Evolutionary conservation across 2,888 invertebrate genomes (phyloP).

Genomic region (Drosophila mercatorum): DNA sequence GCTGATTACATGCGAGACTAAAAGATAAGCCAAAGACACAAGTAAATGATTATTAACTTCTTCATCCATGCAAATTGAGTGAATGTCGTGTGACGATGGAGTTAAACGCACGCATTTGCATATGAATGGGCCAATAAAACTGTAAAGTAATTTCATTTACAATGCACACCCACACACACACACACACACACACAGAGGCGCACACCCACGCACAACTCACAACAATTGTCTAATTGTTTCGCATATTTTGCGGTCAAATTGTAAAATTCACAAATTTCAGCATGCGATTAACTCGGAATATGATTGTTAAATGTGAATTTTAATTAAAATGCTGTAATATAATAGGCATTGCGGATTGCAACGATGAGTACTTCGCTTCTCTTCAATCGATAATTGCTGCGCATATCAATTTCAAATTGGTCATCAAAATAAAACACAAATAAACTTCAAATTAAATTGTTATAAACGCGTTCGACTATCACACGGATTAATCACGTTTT

Average conservation of each 20-base stretch:
- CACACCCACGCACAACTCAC: neutral
- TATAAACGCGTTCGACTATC: slow-evolving; percentile 14
- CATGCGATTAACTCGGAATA: slow-evolving; percentile 22
- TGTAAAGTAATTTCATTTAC: slow-evolving; percentile 61
- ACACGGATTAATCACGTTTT: slow-evolving; percentile 26
- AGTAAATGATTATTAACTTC: slow-evolving; percentile 34
- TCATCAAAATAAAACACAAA: slow-evolving; percentile 11
- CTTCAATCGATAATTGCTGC: slow-evolving; percentile 11
- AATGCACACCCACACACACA: slow-evolving; percentile 9
- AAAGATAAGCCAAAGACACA: slow-evolving; percentile 38
- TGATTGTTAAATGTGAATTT: slow-evolving; percentile 2
- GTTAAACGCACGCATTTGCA: slow-evolving; percentile 17
- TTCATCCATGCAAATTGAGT: slow-evolving; percentile 44
- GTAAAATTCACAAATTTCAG: slow-evolving; percentile 21
- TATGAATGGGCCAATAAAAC: slow-evolving; percentile 48
- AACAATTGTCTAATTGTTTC: slow-evolving; percentile 40
- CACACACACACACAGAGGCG: neutral
- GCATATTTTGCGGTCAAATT: slow-evolving; percentile 24
- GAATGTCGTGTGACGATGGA: slow-evolving; percentile 31
- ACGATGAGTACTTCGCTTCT: neutral
- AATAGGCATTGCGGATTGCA: neutral
- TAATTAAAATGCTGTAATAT: neutral
- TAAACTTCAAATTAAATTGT: slow-evolving; percentile 25
- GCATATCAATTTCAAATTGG: slow-evolving; percentile 11
- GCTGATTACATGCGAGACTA: slow-evolving; percentile 44